Evolutionary conservation across 2,888 invertebrate species (phyloP).

Genomic region (Chalcosyrphus nemorum): DNA sequence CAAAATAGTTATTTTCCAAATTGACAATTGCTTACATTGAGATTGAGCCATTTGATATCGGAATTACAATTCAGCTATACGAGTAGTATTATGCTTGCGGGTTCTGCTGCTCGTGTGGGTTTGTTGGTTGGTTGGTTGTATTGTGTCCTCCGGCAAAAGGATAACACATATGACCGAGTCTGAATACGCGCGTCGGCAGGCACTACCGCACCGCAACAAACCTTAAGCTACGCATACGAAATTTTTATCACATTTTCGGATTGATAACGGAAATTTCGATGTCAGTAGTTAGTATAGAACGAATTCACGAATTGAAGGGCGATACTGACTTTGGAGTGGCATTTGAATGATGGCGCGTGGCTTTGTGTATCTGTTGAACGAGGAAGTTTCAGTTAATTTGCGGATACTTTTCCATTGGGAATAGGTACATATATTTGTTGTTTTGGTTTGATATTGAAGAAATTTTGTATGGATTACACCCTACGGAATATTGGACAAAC

Average conservation of each 20-base stretch:
- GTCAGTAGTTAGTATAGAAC: conserved; percentile 27
- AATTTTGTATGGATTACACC: background rate
- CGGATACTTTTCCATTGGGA: conserved; percentile 3
- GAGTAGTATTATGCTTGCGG: background rate
- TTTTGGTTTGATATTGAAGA: background rate
- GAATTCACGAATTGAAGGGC: conserved; percentile 5
- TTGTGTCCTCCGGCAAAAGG: background rate
- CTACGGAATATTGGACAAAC: background rate
- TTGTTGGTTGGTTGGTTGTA: too few species aligned
- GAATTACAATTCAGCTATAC: background rate
- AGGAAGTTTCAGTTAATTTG: conserved; percentile 14
- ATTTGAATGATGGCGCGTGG: conserved; percentile 24
- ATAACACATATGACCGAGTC: background rate
- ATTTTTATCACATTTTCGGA: conserved; percentile 37
- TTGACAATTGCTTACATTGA: conserved; percentile 50
- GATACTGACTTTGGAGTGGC: background rate
- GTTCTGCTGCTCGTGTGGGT: background rate
- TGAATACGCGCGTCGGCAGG: too few species aligned
- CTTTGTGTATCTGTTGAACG: background rate
- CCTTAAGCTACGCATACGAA: conserved; percentile 16
- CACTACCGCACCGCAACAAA: too few species aligned
- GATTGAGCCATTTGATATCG: conserved; percentile 43
- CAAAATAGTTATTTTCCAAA: conserved; percentile 51
- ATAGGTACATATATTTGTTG: background rate
- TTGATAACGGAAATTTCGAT: conserved; percentile 46